Base-by-base conservation (phyloP, 1,140 invertebrate genomes). In the Bacillus rossius region DNA sequence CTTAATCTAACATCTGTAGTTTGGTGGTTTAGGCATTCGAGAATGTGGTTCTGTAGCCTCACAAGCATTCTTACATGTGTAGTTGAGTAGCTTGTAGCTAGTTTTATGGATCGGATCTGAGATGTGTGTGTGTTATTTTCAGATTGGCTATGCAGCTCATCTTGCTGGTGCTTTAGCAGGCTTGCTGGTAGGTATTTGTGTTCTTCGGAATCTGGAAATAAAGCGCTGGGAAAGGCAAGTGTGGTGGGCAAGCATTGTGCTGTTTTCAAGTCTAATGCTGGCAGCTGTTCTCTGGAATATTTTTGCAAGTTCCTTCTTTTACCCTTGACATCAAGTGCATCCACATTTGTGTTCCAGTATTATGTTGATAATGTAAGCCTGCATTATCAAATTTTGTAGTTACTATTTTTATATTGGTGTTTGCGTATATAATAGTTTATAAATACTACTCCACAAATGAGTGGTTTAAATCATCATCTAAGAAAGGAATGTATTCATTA, bases 181-280 rank as follows among this genome's bases (percentile, higher is more conserved):
- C n/a, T 77, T 98, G 2, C 80, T 97, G 2, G 86, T 98, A 19
- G 96, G 95, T n/a, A 86, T 98, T 43, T 87, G 91, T 25, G 86
- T 94, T 0, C 77, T 98, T 1, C 81, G 91, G 22, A 98, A 98
- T 77, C 79, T 98, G 2, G 84, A 91, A 69, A 86, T 92, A 55
- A 84, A 86, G 51, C 83, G 82, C 43, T 93, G 92, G 84, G 94
- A 98, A 73, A 86, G 87, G 63, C 76, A 81, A 58, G 76, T 85
- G 8, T 81, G 81, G 67, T 81, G 78, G 76, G 64, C 78, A 19
- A 73, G 75, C n/a, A 66, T 83, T 10, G 69, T 71, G 8, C 55
- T 78, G 7, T 81, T 73, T 59, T 37, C 75, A 1, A 64, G 71
- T 17, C 72, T 82, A 22, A 72, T 77, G 26, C 61, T 71, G 2